phyloP scores from a whole-genome alignment of 2,888 invertebrate genomes.

The Acrobasis consociella region DNA sequence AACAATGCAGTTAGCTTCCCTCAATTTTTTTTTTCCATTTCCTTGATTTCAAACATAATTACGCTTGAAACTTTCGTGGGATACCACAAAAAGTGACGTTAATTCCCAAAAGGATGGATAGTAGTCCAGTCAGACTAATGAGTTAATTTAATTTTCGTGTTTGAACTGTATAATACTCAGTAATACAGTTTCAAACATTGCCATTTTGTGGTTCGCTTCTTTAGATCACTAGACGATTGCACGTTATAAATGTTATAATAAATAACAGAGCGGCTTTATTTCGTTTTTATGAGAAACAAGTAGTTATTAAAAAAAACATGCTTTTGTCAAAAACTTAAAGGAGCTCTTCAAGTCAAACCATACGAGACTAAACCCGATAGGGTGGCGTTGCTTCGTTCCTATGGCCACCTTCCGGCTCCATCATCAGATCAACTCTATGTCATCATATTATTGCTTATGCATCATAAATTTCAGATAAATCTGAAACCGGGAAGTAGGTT shows the following conservation, averaged over 20 bases:
- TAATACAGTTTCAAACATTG: constrained; percentile 70
- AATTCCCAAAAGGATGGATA: constrained; percentile 18
- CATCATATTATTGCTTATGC: no score
- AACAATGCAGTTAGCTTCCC: not conserved
- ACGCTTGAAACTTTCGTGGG: not conserved
- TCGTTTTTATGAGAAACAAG: no score
- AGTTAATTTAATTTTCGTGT: constrained; percentile 40
- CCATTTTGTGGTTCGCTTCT: constrained; percentile 65
- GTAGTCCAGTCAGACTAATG: constrained; percentile 33
- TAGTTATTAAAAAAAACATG: no score
- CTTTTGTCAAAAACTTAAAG: no score
- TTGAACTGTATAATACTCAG: constrained; percentile 39
- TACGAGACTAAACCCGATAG: no score
- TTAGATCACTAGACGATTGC: constrained; percentile 30
- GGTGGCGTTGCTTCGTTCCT: no score
- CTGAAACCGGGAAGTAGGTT: no score
- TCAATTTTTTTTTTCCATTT: constrained; percentile 6
- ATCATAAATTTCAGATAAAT: no score
- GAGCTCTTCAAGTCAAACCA: no score
- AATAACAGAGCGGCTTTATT: not conserved
- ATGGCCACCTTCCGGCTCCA: no score
- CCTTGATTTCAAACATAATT: constrained; percentile 9
- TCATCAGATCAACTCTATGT: no score
- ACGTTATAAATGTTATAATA: not conserved
- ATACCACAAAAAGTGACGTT: not conserved